Evolutionary conservation across 2,113 vertebrate genomes (phyloP), one percentile per base, ranked within the genome.

Genomic region (Clupea harengus): DNA sequence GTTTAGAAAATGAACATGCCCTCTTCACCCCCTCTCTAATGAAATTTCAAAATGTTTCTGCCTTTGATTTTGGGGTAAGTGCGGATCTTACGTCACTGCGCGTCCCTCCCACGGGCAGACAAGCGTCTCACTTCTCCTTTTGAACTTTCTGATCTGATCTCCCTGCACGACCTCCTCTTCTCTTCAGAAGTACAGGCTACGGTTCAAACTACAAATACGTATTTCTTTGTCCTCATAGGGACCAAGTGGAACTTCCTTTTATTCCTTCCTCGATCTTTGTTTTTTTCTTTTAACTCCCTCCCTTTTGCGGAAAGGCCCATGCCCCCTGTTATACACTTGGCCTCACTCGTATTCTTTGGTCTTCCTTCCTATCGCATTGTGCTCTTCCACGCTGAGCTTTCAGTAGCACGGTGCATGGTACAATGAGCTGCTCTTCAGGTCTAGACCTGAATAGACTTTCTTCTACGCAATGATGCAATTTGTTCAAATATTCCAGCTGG

Each of bases 321-420:
- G 22, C 18, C 18, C 18, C 6, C 54, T 20, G 18, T 18, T 20
- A 46, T 54, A 2, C 45, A 64, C 81, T 45, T 20, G 22, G 89
- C 64, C 85, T 78, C 10, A 64, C 46, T 88, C 86, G 83, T 90
- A 18, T 81, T 82, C 60, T 81, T 75, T 91, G 86, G 75, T 91
- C 85, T 88, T 60, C 47, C 52, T 54, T 17, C 52, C 52, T 60
- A 20, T 5, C 54, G 18, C 54, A 60, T 6, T 60, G 54, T 60
- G 54, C 1, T 5, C 6, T 20, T 22, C 54, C 22, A 7, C 18
- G 0, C 18, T 60, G 6, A 60, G 4, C 54, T 60, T 20, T 60
- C 54, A 6, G 20, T 20, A 5, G 3, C 52, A 11, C 15, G 4
- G 18, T 60, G 6, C 18, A 60, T 22, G 4, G 18, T 18, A 60